Percentiles rank a stretch among this genome's conserved stretches.
Conservation (phyloP, 2,797 vertebrate genomes). For the Falco berigora region DNA sequence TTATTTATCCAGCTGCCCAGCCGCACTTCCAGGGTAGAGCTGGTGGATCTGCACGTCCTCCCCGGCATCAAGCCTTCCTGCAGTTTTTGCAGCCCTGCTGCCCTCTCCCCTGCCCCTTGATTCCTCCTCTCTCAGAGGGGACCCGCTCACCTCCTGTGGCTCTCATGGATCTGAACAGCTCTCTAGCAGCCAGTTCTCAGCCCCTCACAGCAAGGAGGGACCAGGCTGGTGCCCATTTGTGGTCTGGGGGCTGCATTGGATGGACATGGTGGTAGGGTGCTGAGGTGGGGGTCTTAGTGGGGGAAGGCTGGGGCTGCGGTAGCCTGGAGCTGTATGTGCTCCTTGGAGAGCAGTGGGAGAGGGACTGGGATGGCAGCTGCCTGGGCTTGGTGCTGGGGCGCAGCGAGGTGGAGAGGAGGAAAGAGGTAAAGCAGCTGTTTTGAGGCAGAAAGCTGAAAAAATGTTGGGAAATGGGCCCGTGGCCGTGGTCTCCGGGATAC, state of each 20-base stretch:
- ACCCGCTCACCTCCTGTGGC: background rate
- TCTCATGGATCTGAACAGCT: background rate
- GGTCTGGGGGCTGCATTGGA: rapidly evolving
- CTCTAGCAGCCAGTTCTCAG: background rate
- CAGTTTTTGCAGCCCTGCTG: background rate
- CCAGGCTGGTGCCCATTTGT: background rate
- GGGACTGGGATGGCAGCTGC: too few species aligned
- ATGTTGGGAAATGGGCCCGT: background rate
- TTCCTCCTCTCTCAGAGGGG: background rate
- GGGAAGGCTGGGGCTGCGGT: background rate
- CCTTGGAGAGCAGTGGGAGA: background rate
- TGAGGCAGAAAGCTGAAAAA: background rate
- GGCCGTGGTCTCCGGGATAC: background rate
- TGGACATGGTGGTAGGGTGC: background rate
- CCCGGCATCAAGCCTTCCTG: background rate
- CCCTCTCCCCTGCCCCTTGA: background rate
- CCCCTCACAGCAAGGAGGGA: background rate
- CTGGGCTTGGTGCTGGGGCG: background rate
- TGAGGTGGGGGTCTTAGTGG: rapidly evolving
- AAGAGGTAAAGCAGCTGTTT: background rate
- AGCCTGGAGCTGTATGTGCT: background rate
- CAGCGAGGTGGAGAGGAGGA: background rate
- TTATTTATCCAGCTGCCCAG: background rate
- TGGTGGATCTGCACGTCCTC: background rate
- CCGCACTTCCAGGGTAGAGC: background rate